A percentile compares a stretch with the other conserved stretches of the same genome.
phyloP scores from a whole-genome alignment of 2,888 invertebrate genomes.

The Xanthia icteritia region DNA sequence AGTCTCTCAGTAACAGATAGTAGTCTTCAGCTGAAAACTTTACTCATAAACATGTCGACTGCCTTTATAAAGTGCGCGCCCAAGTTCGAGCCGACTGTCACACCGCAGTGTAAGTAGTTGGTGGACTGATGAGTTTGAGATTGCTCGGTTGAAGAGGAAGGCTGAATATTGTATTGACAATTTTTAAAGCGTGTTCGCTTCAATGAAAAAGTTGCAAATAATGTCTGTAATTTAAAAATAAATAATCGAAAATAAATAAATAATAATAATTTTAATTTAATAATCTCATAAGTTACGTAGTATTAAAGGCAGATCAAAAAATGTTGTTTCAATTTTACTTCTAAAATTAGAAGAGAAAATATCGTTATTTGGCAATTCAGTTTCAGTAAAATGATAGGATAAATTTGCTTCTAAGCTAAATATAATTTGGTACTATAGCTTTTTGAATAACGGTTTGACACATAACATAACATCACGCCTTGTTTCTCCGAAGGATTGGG shows the following conservation, averaged over 20 bases:
- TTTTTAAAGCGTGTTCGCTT: too few relatives aligned
- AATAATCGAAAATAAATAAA: too few relatives aligned
- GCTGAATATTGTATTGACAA: not conserved
- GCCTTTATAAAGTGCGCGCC: slow-evolving; percentile 77
- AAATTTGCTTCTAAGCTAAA: not conserved
- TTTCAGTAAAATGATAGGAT: not conserved
- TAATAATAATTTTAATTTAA: too few relatives aligned
- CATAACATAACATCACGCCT: too few relatives aligned
- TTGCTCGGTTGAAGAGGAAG: slow-evolving; percentile 7
- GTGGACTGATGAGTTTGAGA: not conserved
- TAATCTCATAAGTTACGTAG: too few relatives aligned
- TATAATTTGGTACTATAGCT: not conserved
- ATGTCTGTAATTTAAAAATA: too few relatives aligned
- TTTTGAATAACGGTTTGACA: not conserved
- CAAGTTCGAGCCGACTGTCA: slow-evolving; percentile 65
- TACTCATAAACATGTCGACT: slow-evolving; percentile 81
- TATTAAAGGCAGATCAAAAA: not conserved
- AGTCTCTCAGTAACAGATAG: slow-evolving; percentile 75
- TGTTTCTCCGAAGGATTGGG: too few relatives aligned
- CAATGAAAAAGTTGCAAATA: too few relatives aligned
- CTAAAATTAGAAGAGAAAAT: not conserved
- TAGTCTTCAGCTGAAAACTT: slow-evolving; percentile 78
- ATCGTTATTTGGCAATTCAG: not conserved
- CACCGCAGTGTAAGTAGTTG: slow-evolving; percentile 60
- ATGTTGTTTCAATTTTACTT: not conserved